Evolutionary conservation across 23 tunicate species (phyloP).

Genomic region (Halocynthia roretzi): DNA sequence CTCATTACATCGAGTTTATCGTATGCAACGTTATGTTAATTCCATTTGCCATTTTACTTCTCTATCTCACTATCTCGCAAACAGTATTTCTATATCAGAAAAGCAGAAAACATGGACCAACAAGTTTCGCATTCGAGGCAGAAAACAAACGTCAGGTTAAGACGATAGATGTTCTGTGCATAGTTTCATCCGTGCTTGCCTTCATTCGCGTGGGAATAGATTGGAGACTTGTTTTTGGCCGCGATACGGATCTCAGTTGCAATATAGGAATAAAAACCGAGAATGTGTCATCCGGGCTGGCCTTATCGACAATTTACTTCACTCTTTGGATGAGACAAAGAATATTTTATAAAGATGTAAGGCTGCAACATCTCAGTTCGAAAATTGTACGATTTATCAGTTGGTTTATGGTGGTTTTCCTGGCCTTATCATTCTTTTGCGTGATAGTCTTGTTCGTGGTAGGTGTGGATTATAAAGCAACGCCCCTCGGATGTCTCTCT

Average conservation of each 20-base stretch:
- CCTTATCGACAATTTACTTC: slow-evolving; percentile 18
- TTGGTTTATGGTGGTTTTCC: slow-evolving; percentile 30
- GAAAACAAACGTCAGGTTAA: too few species aligned
- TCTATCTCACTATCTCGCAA: too few species aligned
- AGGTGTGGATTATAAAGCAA: background rate
- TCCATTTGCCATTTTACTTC: too few species aligned
- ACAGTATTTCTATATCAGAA: too few species aligned
- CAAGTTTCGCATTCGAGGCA: too few species aligned
- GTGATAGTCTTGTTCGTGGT: slow-evolving; percentile 6
- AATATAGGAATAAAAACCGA: background rate
- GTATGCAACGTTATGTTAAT: too few species aligned
- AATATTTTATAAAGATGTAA: slow-evolving; percentile 38
- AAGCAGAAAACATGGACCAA: too few species aligned
- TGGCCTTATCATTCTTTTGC: background rate
- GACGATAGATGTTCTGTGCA: too few species aligned
- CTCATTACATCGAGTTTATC: too few species aligned
- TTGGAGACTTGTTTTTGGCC: slow-evolving; percentile 7
- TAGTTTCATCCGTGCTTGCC: too few species aligned
- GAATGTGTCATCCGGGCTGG: background rate
- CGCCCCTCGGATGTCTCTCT: background rate
- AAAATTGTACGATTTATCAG: slow-evolving; percentile 38
- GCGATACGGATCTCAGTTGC: slow-evolving; percentile 17
- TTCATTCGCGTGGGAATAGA: slow-evolving; percentile 5
- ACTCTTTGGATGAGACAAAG: slow-evolving; percentile 78
- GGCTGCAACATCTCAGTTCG: slow-evolving; percentile 28